Percentiles rank a stretch among this genome's conserved stretches.
Conservation (phyloP, 1,140 invertebrate genomes). For the Drosophila nebulosa region DNA sequence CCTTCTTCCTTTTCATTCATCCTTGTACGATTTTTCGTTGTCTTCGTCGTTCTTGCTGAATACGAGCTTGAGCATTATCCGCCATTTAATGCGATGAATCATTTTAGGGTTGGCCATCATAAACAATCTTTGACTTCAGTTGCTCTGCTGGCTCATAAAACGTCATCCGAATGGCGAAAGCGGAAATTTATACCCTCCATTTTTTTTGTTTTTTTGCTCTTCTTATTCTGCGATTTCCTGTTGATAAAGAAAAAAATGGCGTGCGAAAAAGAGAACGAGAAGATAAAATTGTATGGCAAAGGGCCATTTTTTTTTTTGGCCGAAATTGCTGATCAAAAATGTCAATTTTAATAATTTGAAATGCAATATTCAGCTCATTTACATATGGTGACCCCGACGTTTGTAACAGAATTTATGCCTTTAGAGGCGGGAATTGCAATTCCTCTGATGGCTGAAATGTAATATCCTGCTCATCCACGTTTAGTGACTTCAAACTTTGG, state of each 20-base stretch:
- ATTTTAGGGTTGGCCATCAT: constrained; percentile 63
- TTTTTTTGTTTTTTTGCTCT: constrained; percentile 40
- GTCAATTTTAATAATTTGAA: background rate
- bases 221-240: constrained; percentile 58
- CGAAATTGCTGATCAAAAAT: background rate
- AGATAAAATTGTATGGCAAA: constrained; percentile 1
- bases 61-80: constrained; percentile 54
- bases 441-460: background rate
- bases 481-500: background rate
- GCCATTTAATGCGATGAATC: constrained; percentile 75
- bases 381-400: constrained; percentile 7
- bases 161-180: constrained; percentile 48
- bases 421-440: background rate
- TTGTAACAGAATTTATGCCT: background rate
- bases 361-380: background rate
- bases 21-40: background rate
- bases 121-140: constrained; percentile 68
- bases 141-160: constrained; percentile 51
- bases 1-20: background rate
- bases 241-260: constrained; percentile 59
- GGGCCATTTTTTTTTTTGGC: background rate
- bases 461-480: background rate
- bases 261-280: constrained; percentile 9
- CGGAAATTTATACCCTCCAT: constrained; percentile 74
- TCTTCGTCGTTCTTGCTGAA: constrained; percentile 40